Evolutionary conservation across 2,888 invertebrate genomes (phyloP), one percentile per base, ranked within the genome.

Genomic region (Drosophila percnosoma): DNA sequence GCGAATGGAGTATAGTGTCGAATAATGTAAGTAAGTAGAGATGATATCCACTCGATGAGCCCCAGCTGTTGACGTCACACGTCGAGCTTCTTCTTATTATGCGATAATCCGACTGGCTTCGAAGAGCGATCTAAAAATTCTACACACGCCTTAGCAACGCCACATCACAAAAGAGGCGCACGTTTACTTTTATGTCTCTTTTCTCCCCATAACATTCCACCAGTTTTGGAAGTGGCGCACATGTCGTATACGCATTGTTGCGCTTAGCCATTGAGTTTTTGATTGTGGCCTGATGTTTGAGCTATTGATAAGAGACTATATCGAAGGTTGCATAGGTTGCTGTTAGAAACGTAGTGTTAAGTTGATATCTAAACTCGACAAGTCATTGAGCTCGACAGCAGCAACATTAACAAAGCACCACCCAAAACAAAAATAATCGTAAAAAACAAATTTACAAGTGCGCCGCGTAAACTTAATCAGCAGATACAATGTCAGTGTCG

Each of bases 1-100:
- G 69, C 72, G 36, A 72, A 68, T 53, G 63, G 62, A 52, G 52
- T 59, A 38, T 49, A 33, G 58, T 54, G 62, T 65, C 55, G 62
- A 31, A 52, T 42, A 62, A 57, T 71, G 38, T 54, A 63, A 73
- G 59, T 58, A 54, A 38, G 36, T 65, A 57, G 34, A 59, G 27
- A 49, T 40, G 42, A 49, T 13, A 61, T 21, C 21, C 42, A 54
- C 33, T 54, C 58, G 27, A 18, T 49, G 31, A 66, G 42, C 34
- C 49, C 11, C 57, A 8, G 33, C 24, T 48, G 55, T 72, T 89
- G 85, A 85, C 85, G 85, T 89, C 85, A 85, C 77, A 60, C 40
- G 31, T 15, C 63, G 61, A 57, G 59, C 60, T 74, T 64, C 73
- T 88, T 60, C 74, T 81, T 66, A 64, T 72, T 73, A 68, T 73